Evolutionary conservation across 2,888 invertebrate genomes (phyloP), one percentile per base, ranked within the genome.

Genomic region (Acrobasis repandana): DNA sequence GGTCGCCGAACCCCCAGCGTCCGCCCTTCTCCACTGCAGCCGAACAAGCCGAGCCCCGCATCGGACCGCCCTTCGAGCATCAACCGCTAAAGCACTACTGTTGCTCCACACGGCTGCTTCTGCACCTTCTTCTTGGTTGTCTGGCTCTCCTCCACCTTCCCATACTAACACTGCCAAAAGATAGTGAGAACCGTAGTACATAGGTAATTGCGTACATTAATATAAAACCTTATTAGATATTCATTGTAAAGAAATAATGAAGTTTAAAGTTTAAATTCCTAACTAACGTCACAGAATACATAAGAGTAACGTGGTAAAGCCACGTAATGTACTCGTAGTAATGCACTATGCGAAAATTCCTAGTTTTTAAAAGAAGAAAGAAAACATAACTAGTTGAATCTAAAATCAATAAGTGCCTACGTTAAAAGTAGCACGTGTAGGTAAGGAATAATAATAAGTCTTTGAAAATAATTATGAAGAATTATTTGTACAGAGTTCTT

Each of bases 41-140:
- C 92, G 72, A 47, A 93, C 86, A 0, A 92, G 85, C 3, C 91
- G 72, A 9, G 92, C 90, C 0, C 90, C 90, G 61, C 93, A 93
- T 0, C 87, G 84, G 46, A 91, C 84, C 0, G 92, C 92, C 5
- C 91, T 75, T 1, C 93, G 73, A 1, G 92, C 90, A 69, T 93
- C 93, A 16, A 93, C 59, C 0, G 91, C 91, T 9, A 93, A 66
- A 1, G 90, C 82, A 16, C 87, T 90, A 70, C 91, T 91, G 73
- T 93, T 93, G 64, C 92, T 92, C 93, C 92, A 93, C 10, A 92
- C 81, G 0, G 92, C 92, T 0, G 88, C 82, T 67, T 92, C 91
- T 0, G 90, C 86, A 0, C 82, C 81, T 62, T 88, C 86, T 11
- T 88, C 86, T 1, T 69, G 75, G 4, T 67, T 75, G 0, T 77